phyloP scores from a whole-genome alignment of 2,113 vertebrate species.

The Phyllostomus discolor region DNA sequence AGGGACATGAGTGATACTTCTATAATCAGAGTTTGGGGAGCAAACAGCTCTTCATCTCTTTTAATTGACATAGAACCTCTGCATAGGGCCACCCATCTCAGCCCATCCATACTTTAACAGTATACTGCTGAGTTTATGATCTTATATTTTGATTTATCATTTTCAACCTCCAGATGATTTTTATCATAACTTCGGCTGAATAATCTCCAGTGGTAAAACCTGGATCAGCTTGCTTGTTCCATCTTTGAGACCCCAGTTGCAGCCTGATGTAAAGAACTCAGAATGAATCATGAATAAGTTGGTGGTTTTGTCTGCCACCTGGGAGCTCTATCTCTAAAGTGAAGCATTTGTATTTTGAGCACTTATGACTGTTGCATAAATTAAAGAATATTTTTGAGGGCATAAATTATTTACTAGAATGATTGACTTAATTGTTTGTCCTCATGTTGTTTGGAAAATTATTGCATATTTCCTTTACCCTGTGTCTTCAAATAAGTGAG shows the following conservation, averaged over 20 bases:
- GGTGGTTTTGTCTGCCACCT: neutral
- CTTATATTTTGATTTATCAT: neutral
- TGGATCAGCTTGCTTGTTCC: neutral
- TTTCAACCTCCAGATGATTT: neutral
- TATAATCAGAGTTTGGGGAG: neutral
- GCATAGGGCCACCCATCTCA: neutral
- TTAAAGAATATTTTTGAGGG: neutral
- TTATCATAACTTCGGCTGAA: neutral
- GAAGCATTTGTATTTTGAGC: neutral
- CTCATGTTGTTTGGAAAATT: neutral
- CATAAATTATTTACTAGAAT: neutral
- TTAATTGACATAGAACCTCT: neutral
- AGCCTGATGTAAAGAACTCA: neutral
- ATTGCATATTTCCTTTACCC: neutral
- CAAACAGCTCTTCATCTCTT: neutral
- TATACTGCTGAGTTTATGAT: neutral
- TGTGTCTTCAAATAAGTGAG: neutral
- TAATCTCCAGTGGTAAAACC: neutral
- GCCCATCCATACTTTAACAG: neutral
- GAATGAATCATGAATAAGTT: neutral
- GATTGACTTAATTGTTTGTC: neutral
- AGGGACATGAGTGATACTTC: neutral
- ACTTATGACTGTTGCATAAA: neutral
- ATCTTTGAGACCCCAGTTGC: neutral
- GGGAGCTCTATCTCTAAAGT: neutral